A percentile compares a stretch with the other conserved stretches of the same genome.
Evolutionary conservation across 2,888 invertebrate genomes (phyloP).

Genomic region (Acleris cristana): DNA sequence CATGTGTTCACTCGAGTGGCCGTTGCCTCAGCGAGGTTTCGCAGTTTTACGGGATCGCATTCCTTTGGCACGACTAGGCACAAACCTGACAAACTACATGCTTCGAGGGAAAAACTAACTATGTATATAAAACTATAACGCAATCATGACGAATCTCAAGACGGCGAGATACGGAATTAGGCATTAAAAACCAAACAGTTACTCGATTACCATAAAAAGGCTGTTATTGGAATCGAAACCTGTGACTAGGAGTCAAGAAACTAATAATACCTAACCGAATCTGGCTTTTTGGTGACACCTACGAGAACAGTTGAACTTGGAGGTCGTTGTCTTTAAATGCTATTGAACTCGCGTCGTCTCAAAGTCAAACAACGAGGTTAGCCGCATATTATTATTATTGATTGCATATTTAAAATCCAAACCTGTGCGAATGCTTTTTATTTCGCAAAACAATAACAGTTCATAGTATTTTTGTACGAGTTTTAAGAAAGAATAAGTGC

Average conservation of each 20-base stretch:
- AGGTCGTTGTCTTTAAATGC: constrained; percentile 37
- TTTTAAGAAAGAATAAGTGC: too few relatives aligned
- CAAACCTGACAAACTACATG: constrained; percentile 16
- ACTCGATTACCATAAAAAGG: constrained; percentile 31
- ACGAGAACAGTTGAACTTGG: constrained; percentile 30
- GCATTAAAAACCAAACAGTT: constrained; percentile 22
- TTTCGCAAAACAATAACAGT: constrained; percentile 4
- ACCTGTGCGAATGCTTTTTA: constrained; percentile 11
- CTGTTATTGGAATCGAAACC: constrained; percentile 26
- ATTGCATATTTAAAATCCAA: constrained; percentile 28
- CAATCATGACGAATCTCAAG: constrained; percentile 23
- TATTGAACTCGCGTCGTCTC: constrained; percentile 34
- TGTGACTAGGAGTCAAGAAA: constrained; percentile 31
- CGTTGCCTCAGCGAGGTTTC: constrained; percentile 21
- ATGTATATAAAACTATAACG: constrained; percentile 23
- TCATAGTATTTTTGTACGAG: too few relatives aligned
- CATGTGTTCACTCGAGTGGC: background rate
- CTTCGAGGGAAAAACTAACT: constrained; percentile 1
- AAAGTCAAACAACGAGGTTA: constrained; percentile 35
- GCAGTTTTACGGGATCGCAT: constrained; percentile 13
- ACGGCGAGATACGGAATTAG: constrained; percentile 15
- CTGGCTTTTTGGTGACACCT: constrained; percentile 31
- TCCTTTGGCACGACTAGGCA: constrained; percentile 14
- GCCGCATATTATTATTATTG: constrained; percentile 27
- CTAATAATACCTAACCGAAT: constrained; percentile 28